phyloP scores from a whole-genome alignment of 2,888 invertebrate species.

The Drosophila mercatorum region DNA sequence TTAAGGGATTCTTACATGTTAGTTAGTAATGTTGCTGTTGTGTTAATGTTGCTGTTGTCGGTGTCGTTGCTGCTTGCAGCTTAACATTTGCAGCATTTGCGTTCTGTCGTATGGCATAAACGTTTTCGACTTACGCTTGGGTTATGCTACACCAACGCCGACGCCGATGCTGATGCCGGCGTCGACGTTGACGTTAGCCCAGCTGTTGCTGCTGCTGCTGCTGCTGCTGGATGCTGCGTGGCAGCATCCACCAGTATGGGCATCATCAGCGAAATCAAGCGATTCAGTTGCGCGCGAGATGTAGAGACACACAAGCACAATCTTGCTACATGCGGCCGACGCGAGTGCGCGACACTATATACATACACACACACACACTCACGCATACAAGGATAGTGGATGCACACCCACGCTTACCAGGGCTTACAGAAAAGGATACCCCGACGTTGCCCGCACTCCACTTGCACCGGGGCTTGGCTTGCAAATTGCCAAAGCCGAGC shows the following conservation, averaged over 20 bases:
- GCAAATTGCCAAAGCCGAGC: conserved; percentile 30
- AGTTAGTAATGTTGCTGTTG: conserved; percentile 21
- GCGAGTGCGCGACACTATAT: conserved; percentile 26
- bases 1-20: background rate
- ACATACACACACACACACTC: conserved; percentile 5
- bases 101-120: conserved; percentile 29
- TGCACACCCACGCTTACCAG: conserved; percentile 39
- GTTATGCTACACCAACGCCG: conserved; percentile 16
- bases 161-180: background rate
- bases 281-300: conserved; percentile 69
- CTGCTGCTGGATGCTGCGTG: conserved; percentile 3
- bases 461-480: conserved; percentile 56
- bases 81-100: conserved; percentile 32
- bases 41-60: conserved; percentile 21
- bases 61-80: background rate
- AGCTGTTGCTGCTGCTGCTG: conserved; percentile 1
- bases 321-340: conserved; percentile 40
- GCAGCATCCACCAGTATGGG: conserved; percentile 35
- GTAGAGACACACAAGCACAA: conserved; percentile 62
- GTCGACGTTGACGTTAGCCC: background rate
- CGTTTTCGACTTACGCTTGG: conserved; percentile 15
- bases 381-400: conserved; percentile 14
- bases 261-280: conserved; percentile 28
- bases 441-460: conserved; percentile 6
- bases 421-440: conserved; percentile 49